Conservation (phyloP, 2,113 vertebrate species). For the Pteropus alecto region DNA sequence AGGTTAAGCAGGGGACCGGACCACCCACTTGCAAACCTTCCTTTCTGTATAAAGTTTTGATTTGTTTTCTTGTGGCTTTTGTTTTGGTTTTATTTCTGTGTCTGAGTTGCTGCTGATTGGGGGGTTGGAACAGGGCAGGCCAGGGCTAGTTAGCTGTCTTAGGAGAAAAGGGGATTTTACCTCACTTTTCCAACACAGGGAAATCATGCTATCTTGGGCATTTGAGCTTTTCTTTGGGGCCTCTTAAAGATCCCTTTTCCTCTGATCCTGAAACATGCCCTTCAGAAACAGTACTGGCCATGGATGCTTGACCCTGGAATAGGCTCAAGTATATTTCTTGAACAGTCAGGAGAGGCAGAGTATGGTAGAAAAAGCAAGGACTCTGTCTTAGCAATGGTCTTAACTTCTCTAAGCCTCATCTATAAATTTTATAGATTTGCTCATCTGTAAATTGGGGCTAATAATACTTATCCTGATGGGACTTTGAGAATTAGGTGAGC, state of each 20-base stretch:
- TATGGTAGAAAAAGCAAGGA: background rate
- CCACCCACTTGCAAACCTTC: slow-evolving; percentile 38
- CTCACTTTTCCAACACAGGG: background rate
- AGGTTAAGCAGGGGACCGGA: slow-evolving; percentile 8
- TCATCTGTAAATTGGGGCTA: background rate
- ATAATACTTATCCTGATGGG: background rate
- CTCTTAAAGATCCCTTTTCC: background rate
- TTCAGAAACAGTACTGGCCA: background rate
- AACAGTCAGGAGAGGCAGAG: background rate
- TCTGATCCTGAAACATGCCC: background rate
- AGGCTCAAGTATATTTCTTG: slow-evolving; percentile 7
- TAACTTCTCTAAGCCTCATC: background rate
- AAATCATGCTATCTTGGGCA: slow-evolving; percentile 33
- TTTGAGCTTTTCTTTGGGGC: background rate
- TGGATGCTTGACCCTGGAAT: background rate
- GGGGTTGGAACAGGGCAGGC: slow-evolving; percentile 38
- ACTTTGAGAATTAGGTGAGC: background rate
- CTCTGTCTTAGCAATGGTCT: background rate
- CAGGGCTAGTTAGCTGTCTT: slow-evolving; percentile 32
- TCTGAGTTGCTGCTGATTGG: slow-evolving; percentile 7
- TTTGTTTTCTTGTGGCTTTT: slow-evolving; percentile 58
- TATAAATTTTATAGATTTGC: background rate
- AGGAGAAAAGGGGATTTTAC: slow-evolving; percentile 28
- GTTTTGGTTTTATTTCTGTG: slow-evolving; percentile 58
- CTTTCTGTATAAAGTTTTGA: slow-evolving; percentile 53